Base-by-base conservation (phyloP, 2,888 invertebrate genomes). In the Hemicrepidius hirtus region DNA sequence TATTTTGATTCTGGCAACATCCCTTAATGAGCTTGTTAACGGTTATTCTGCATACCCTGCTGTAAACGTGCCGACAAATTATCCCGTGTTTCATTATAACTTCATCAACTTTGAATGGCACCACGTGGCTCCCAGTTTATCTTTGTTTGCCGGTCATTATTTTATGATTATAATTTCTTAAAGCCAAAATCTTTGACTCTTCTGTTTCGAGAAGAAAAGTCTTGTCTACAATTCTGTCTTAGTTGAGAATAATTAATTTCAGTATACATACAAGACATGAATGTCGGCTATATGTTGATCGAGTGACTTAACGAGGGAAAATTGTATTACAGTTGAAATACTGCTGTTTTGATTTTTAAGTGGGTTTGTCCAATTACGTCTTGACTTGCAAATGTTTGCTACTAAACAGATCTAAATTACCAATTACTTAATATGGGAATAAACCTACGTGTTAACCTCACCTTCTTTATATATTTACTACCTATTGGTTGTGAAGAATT, bases 351-450 rank as follows among this genome's bases (percentile, higher is more conserved):
- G 20, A 9, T 49, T 49, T 44, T 49, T 49, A 49, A 24, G n/a
- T 50, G 12, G 50, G 12, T 50, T 50, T 12, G 12, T 50, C 6
- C 50, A 20, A 49, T 49, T 49, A 49, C 12, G 2, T 7, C 1
- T 7, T 44, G 44, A 16, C 18, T 44, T 44, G 16, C 13, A 35
- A 40, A 44, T 32, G 16, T 49, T 63, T 63, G 49, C 35, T 35
- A 32, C 35, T 35, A 35, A 13, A 46, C 49, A 50, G 28, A 63
- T 41, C 49, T 63, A 44, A 63, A 46, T 63, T 63, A 50, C 50
- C 53, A 50, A 65, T 65, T 65, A 37, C 50, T 65, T 65, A 28
- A 65, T 53, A 65, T 21, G 65, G 65, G 50, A 65, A 53, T 20
- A 35, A n/a, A n/a, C 32, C 32, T 32, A 32, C 50, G 10, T 18